Percentiles rank a stretch among this genome's conserved stretches.
These are phyloP conservation scores for Mythimna vitellina DNA, from an alignment of 2,888 invertebrate species.

Conservation along the genomic window DNA sequence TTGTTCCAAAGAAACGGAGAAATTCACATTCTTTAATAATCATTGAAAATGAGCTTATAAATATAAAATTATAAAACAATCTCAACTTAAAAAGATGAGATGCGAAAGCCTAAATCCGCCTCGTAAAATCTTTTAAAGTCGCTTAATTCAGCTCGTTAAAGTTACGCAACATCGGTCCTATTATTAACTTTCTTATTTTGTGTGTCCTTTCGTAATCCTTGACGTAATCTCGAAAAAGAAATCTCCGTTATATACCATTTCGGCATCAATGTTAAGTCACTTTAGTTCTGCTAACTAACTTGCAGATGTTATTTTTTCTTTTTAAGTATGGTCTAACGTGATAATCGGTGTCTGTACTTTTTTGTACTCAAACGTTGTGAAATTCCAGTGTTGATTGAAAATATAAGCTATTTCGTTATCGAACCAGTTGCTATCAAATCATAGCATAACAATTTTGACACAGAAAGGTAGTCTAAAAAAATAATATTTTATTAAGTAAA, in stretches of 20 bases:
- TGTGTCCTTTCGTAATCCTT: slow-evolving; percentile 47
- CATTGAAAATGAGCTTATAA: neutral
- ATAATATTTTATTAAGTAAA: neutral
- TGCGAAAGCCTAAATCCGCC: neutral
- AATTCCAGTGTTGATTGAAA: too few relatives aligned
- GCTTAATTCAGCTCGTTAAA: slow-evolving; percentile 22
- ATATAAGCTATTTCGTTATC: too few relatives aligned
- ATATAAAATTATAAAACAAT: neutral
- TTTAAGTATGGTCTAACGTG: too few relatives aligned
- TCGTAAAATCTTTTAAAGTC: slow-evolving; percentile 1
- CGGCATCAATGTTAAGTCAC: neutral
- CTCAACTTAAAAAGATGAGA: too few relatives aligned
- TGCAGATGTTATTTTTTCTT: too few relatives aligned
- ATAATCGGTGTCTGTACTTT: too few relatives aligned
- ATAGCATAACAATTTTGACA: too few relatives aligned
- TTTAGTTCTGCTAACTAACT: too few relatives aligned
- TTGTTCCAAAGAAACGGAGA: neutral
- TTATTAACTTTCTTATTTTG: slow-evolving; percentile 40
- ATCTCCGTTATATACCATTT: neutral
- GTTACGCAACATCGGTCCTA: slow-evolving; percentile 18
- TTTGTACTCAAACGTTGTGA: too few relatives aligned
- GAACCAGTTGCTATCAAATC: too few relatives aligned
- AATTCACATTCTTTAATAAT: neutral
- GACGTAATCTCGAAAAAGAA: slow-evolving; percentile 39
- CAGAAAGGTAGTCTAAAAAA: neutral